These are phyloP conservation scores for Gadopsis bispinosus DNA, from an alignment of 2,797 vertebrate genomes.

Conservation along the genomic window DNA sequence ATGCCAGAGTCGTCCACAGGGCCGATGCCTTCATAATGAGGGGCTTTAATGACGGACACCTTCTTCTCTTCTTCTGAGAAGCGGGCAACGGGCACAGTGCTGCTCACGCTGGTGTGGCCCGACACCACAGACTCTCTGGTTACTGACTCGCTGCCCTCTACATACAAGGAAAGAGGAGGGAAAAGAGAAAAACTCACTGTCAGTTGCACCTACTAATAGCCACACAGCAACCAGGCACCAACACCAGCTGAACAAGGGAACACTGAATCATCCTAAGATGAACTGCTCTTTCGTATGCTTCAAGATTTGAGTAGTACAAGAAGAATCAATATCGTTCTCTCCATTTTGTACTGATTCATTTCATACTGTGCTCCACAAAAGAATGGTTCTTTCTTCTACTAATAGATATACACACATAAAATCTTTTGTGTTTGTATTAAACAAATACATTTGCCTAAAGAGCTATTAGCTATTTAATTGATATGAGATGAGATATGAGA, in stretches of 20 bases:
- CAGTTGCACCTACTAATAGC: neutral
- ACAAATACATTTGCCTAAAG: neutral
- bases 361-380: conserved; percentile 28
- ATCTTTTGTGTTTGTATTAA: neutral
- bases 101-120: conserved; percentile 84
- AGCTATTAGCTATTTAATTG: neutral
- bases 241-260: neutral
- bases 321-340: neutral
- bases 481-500: neutral
- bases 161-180: conserved; percentile 12
- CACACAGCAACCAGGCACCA: neutral
- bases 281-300: neutral
- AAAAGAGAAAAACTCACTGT: neutral
- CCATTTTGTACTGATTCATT: conserved; percentile 9
- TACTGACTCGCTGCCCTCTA: conserved; percentile 90
- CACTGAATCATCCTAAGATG: neutral
- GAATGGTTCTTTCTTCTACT: conserved; percentile 8
- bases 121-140: conserved; percentile 88
- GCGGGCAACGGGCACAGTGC: conserved; percentile 92
- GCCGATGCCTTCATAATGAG: conserved; percentile 97
- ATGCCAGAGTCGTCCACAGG: conserved; percentile 98
- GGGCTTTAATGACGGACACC: conserved; percentile 96
- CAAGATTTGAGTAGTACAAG: neutral
- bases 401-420: conserved; percentile 21
- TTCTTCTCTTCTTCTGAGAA: conserved; percentile 96